A percentile compares a stretch with the other conserved stretches of the same genome.
Evolutionary conservation across 2,888 invertebrate species (phyloP).

Genomic region (Melanostoma mellinum): DNA sequence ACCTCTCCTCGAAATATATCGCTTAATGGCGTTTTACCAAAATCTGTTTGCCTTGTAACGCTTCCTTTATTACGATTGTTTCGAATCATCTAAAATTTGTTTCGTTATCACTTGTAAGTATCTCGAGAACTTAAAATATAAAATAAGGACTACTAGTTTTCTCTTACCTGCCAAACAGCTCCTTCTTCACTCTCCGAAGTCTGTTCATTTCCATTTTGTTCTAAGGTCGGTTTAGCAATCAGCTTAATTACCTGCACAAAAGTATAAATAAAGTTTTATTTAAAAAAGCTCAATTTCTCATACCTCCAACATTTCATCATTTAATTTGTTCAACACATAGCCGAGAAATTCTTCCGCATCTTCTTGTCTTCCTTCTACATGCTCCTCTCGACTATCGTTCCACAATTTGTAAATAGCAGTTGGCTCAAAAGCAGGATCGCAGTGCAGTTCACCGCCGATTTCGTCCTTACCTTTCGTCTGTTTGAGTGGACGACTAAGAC

Average conservation of each 20-base stretch:
- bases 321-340: slow-evolving; percentile 94
- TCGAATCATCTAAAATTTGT: slow-evolving; percentile 79
- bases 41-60: slow-evolving; percentile 92
- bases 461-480: slow-evolving; percentile 80
- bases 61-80: slow-evolving; percentile 95
- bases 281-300: slow-evolving; percentile 38
- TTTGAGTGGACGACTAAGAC: slow-evolving; percentile 82
- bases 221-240: slow-evolving; percentile 83
- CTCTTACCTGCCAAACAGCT: slow-evolving; percentile 81
- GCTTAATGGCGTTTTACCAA: slow-evolving; percentile 93
- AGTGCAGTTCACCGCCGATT: slow-evolving; percentile 84
- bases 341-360: slow-evolving; percentile 99
- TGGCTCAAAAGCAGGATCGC: slow-evolving; percentile 95
- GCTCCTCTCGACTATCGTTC: slow-evolving; percentile 87
- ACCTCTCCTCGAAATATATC: slow-evolving; percentile 97
- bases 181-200: slow-evolving; percentile 80
- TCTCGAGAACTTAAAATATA: slow-evolving; percentile 3
- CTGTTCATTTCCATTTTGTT: slow-evolving; percentile 82
- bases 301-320: slow-evolving; percentile 98
- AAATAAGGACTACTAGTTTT: not conserved
- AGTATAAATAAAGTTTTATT: slow-evolving; percentile 5
- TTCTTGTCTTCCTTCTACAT: slow-evolving; percentile 94
- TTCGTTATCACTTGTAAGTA: not conserved
- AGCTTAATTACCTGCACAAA: slow-evolving; percentile 84
- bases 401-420: slow-evolving; percentile 92